phyloP scores from a whole-genome alignment of 2,888 invertebrate species.

The Amorpha juglandis region DNA sequence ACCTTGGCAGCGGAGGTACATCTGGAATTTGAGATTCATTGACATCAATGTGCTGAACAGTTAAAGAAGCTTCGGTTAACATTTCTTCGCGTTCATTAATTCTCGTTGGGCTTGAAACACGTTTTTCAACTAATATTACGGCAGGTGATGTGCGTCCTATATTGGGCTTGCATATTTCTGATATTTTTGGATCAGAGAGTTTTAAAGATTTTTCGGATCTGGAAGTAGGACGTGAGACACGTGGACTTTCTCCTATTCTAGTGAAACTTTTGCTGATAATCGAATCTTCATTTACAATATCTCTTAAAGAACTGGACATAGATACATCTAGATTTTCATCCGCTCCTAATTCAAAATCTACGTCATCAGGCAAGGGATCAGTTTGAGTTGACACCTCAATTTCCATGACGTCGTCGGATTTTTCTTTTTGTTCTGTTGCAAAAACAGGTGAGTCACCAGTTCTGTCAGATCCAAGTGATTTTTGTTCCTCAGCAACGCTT shows the following conservation, averaged over 20 bases:
- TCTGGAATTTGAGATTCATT: slow-evolving; percentile 75
- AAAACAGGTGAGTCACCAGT: slow-evolving; percentile 42
- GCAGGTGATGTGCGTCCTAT: slow-evolving; percentile 85
- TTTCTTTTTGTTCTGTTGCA: slow-evolving; percentile 45
- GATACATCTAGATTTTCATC: slow-evolving; percentile 77
- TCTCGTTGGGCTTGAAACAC: slow-evolving; percentile 85
- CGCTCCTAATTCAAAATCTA: slow-evolving; percentile 85
- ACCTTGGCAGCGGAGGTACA: slow-evolving; percentile 75
- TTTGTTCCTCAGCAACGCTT: slow-evolving; percentile 47
- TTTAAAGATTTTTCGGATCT: slow-evolving; percentile 83
- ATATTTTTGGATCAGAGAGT: slow-evolving; percentile 82
- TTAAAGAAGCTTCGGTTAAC: slow-evolving; percentile 86
- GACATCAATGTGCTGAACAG: slow-evolving; percentile 87
- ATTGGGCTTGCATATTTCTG: slow-evolving; percentile 81
- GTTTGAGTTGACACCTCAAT: slow-evolving; percentile 93
- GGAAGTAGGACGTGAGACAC: slow-evolving; percentile 80
- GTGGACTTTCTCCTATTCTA: slow-evolving; percentile 76
- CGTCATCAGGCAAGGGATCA: slow-evolving; percentile 92
- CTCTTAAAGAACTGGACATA: slow-evolving; percentile 75
- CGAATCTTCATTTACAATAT: slow-evolving; percentile 82
- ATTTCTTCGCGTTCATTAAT: slow-evolving; percentile 85
- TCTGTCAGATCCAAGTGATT: slow-evolving; percentile 40
- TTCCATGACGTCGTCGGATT: slow-evolving; percentile 79
- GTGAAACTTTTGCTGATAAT: slow-evolving; percentile 76
- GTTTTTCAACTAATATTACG: slow-evolving; percentile 85